Percentiles rank a stretch among this genome's conserved stretches.
These are phyloP conservation scores for Petrocephalus schoutedeni DNA, from an alignment of 2,797 vertebrate species.

Conservation along the genomic window DNA sequence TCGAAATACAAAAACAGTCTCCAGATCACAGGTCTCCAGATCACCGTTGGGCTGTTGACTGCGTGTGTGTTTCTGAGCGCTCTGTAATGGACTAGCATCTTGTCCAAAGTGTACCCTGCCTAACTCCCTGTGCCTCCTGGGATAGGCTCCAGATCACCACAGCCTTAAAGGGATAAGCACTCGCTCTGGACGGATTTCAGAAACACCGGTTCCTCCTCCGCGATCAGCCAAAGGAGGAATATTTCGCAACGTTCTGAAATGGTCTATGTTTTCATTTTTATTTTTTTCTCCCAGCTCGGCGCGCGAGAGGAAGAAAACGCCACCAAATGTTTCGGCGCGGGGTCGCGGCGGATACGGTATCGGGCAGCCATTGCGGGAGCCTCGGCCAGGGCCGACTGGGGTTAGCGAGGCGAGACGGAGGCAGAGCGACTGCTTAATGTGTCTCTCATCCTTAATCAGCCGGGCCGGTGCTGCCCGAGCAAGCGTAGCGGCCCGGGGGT, in stretches of 20 bases:
- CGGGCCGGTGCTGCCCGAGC: conserved; percentile 55
- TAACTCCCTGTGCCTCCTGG: neutral
- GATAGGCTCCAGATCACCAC: neutral
- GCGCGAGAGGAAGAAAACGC: neutral
- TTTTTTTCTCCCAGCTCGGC: neutral
- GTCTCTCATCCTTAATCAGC: conserved; percentile 57
- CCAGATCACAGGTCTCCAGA: neutral
- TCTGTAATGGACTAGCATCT: neutral
- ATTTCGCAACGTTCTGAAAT: neutral
- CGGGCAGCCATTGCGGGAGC: conserved; percentile 62
- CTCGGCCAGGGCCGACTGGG: conserved; percentile 47
- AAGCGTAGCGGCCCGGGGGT: conserved; percentile 29
- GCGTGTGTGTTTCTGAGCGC: neutral
- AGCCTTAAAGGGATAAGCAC: conserved; percentile 12
- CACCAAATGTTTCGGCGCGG: neutral
- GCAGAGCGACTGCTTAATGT: conserved; percentile 55
- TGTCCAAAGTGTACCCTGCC: neutral
- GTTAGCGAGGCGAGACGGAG: conserved; percentile 54
- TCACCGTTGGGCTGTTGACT: neutral
- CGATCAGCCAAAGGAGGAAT: neutral
- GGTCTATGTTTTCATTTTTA: neutral
- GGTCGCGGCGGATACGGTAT: conserved; percentile 63
- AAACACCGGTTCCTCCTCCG: neutral
- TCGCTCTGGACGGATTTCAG: neutral
- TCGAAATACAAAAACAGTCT: neutral